Evolutionary conservation across 1,140 invertebrate species (phyloP).

Genomic region (Ctenoplectra terminalis): DNA sequence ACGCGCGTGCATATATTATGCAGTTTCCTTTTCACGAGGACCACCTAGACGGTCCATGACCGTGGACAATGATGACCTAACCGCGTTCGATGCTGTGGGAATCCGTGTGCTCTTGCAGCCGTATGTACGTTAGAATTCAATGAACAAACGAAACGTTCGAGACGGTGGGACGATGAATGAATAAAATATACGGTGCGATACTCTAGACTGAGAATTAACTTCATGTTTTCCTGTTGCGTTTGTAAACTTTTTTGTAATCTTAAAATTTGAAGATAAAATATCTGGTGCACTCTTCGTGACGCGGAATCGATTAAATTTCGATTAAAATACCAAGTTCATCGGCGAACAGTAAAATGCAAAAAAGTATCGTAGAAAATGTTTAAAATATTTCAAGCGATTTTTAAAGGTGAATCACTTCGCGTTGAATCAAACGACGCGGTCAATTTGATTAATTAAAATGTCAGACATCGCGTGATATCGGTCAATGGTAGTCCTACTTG

Average conservation of each 20-base stretch:
- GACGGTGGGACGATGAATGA: background rate
- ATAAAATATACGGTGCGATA: background rate
- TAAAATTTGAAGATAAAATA: background rate
- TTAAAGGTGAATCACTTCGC: background rate
- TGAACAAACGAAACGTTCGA: slow-evolving; percentile 13
- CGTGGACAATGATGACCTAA: slow-evolving; percentile 55
- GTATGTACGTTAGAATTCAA: background rate
- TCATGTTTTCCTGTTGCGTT: background rate
- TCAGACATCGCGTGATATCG: slow-evolving; percentile 9
- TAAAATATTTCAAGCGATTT: background rate
- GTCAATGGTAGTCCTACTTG: background rate
- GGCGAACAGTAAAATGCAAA: no score
- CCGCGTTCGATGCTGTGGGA: slow-evolving; percentile 47
- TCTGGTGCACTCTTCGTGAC: no score
- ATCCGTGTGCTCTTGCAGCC: slow-evolving; percentile 19
- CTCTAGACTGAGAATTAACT: background rate
- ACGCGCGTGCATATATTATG: slow-evolving; percentile 62
- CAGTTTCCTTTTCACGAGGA: slow-evolving; percentile 69
- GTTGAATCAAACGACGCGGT: background rate
- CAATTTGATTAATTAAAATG: slow-evolving; percentile 11
- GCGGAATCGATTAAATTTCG: no score
- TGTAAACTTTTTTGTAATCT: background rate
- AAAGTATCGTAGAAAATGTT: no score
- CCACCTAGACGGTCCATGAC: slow-evolving; percentile 59
- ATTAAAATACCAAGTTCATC: no score